These are phyloP conservation scores for Cepphus grylle DNA, from an alignment of 2,113 vertebrate genomes.

Conservation along the genomic window DNA sequence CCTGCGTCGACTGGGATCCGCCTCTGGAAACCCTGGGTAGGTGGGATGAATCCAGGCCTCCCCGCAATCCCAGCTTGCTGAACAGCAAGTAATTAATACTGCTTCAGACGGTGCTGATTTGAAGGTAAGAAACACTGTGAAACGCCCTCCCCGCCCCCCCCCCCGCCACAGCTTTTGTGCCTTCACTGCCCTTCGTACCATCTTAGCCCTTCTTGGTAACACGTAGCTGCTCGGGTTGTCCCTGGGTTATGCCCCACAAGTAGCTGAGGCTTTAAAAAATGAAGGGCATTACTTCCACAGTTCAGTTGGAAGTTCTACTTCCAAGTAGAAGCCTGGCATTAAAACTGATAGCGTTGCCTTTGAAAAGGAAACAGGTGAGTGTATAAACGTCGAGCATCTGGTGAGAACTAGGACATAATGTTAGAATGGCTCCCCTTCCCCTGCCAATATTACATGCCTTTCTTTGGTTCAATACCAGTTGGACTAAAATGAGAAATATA, in stretches of 20 bases:
- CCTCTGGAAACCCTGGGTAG: not conserved
- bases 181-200: not conserved
- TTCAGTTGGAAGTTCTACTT: no score
- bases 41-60: conserved; percentile 41
- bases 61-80: not conserved
- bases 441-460: rapidly evolving
- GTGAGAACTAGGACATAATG: not conserved
- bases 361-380: not conserved
- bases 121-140: not conserved
- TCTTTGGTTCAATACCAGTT: not conserved
- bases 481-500: not conserved
- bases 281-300: rapidly evolving
- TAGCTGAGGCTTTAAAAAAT: not conserved
- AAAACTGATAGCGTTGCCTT: not conserved
- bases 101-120: not conserved
- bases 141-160: not conserved
- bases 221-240: rapidly evolving
- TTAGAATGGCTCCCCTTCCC: not conserved
- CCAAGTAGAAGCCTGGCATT: not conserved
- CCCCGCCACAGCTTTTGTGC: not conserved
- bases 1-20: not conserved
- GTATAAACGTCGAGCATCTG: not conserved
- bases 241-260: not conserved
- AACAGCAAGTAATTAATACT: not conserved
- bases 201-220: not conserved